Conservation (phyloP, 2,113 vertebrate genomes). For the Morone saxatilis region DNA sequence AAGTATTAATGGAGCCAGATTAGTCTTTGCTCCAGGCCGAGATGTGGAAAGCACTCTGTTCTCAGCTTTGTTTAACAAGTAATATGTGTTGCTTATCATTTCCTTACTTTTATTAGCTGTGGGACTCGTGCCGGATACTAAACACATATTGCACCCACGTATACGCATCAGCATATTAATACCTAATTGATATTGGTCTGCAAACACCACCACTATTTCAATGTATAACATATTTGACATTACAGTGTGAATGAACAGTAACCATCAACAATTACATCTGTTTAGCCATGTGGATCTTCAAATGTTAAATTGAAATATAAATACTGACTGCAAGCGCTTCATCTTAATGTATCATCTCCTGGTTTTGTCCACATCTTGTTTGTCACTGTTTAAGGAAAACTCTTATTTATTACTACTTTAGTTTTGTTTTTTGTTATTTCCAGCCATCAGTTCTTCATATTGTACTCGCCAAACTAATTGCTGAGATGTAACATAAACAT, state of each 20-base stretch:
- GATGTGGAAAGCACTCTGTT: conserved; percentile 61
- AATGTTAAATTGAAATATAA: background rate
- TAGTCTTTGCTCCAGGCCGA: conserved; percentile 70
- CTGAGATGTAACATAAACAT: background rate
- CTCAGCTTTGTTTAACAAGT: conserved; percentile 76
- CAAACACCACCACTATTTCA: background rate
- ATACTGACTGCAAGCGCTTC: background rate
- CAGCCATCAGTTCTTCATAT: background rate
- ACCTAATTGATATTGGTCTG: conserved; percentile 19
- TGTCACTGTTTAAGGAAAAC: background rate
- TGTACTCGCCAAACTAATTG: background rate
- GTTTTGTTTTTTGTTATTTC: background rate
- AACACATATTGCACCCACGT: conserved; percentile 25
- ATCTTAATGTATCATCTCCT: background rate
- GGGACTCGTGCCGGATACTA: conserved; percentile 46
- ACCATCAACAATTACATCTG: background rate
- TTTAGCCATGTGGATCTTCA: background rate
- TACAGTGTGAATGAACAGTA: background rate
- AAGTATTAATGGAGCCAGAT: conserved; percentile 69
- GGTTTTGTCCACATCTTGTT: background rate
- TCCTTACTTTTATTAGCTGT: conserved; percentile 69
- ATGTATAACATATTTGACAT: background rate
- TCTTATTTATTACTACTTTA: background rate
- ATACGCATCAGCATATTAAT: conserved; percentile 13
- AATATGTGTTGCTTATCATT: conserved; percentile 74